Evolutionary conservation across 2,888 invertebrate genomes (phyloP), one percentile per base, ranked within the genome.

Genomic region (Drosophila suboccidentalis): DNA sequence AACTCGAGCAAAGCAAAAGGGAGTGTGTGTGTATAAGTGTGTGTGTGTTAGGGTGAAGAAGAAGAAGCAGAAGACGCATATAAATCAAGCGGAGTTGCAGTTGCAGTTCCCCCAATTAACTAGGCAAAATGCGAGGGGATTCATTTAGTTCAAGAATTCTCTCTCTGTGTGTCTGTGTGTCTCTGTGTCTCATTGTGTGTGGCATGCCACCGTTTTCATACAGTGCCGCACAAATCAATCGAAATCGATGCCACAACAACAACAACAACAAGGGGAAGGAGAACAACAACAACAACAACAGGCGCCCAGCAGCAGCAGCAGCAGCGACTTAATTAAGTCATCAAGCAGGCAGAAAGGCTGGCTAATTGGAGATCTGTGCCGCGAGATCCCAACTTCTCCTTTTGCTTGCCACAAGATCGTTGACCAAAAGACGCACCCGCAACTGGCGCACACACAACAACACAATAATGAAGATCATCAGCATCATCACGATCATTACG

Each of bases 341-440:
- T 92, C 92, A 92, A 92, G 91, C 91, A 92, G 92, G 26, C 26
- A 26, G 26, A 26, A 91, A 92, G 92, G 92, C 91, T 91, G 91
- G 91, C 92, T 92, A 92, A 92, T 92, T 92, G 92, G 92, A 90
- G 91, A 91, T 92, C 92, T 92, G 92, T 89, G 91, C 89, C 82
- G 87, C 89, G 88, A 86, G 88, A 86, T 89, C 87, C 79, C 85
- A 29, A 86, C 67, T 15, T 3, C 10, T 2, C 2, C 13, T 4
- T 10, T 34, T 10, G 15, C 15, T 43, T 32, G 59, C 34, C 53
- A 51, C 68, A 75, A 75, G 76, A 85, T 78, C 86, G 68, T 74
- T 88, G 84, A 88, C 89, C 84, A 83, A 78, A 71, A 77, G 87
- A 75, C 87, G 84, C 87, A 81, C 85, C 89, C 87, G 84, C 85